Conservation (phyloP, 2,888 invertebrate species). For the Linyphia triangularis region DNA sequence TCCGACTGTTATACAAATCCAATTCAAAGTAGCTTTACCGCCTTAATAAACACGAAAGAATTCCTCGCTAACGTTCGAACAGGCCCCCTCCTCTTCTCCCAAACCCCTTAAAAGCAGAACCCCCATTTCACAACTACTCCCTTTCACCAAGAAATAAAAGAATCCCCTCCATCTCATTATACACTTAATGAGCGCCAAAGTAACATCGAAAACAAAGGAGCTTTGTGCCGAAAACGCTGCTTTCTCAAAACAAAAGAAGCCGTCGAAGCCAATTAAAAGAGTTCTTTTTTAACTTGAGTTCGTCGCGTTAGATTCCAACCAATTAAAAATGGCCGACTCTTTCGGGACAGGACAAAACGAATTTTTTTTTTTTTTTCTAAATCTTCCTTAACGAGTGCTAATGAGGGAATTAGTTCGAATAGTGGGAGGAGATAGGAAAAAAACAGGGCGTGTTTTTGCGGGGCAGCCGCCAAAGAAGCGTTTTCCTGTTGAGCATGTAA, state of each 20-base stretch:
- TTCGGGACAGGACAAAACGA: conserved; percentile 12
- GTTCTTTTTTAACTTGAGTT: conserved; percentile 35
- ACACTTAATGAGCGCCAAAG: conserved; percentile 38
- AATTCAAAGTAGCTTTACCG: not conserved
- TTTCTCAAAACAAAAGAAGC: conserved; percentile 69
- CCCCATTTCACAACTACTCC: not conserved
- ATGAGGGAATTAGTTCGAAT: conserved; percentile 61
- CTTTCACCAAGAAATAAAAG: no score
- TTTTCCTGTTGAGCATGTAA: conserved; percentile 71
- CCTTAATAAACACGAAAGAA: conserved; percentile 8
- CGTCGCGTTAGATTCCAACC: not conserved
- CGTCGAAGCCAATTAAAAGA: conserved; percentile 68
- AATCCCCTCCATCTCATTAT: conserved; percentile 31
- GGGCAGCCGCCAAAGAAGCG: conserved; percentile 56
- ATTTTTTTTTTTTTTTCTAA: no score
- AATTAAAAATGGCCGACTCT: conserved; percentile 17
- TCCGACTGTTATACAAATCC: no score
- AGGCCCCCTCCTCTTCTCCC: not conserved
- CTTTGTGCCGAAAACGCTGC: conserved; percentile 37
- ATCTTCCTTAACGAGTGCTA: conserved; percentile 66
- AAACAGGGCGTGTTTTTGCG: conserved; percentile 58
- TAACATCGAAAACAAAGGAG: conserved; percentile 27
- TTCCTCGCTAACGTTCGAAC: not conserved
- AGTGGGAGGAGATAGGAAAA: conserved; percentile 15
- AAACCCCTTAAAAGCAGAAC: not conserved